A percentile compares a stretch with the other conserved stretches of the same genome.
phyloP scores from a whole-genome alignment of 2,113 vertebrate species.

The Mirounga angustirostris region DNA sequence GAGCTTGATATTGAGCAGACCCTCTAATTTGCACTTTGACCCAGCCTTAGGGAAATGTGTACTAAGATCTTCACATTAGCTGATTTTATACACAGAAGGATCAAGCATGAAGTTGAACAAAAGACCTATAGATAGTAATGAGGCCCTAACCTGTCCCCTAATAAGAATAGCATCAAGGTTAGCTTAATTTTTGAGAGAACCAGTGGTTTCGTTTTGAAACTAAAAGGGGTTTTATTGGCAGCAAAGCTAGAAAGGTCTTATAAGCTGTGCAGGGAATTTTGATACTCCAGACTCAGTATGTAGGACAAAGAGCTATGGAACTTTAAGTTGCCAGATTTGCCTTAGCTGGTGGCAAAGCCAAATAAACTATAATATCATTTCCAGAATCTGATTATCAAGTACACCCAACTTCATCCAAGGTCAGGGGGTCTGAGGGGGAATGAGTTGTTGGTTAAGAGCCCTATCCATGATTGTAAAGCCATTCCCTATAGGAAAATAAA shows the following conservation, averaged over 20 bases:
- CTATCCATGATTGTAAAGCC: neutral
- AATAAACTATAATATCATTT: neutral
- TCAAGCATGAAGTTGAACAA: neutral
- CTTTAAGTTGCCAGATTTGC: neutral
- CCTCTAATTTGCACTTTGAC: conserved; percentile 60
- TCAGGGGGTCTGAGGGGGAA: neutral
- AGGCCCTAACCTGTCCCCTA: neutral
- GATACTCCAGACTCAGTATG: neutral
- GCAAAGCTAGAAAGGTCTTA: neutral
- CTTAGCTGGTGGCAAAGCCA: neutral
- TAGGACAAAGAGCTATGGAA: neutral
- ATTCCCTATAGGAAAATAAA: neutral
- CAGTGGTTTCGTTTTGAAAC: neutral
- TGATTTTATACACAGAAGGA: neutral
- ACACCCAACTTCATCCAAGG: neutral
- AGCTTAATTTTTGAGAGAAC: neutral
- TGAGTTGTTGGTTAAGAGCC: neutral
- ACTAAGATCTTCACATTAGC: neutral
- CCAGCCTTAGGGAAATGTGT: neutral
- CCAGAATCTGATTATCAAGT: neutral
- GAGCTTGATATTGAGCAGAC: conserved; percentile 37
- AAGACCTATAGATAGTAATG: neutral
- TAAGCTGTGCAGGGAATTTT: neutral
- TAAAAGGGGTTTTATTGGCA: neutral
- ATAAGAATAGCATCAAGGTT: neutral